Conservation (phyloP, 2,797 vertebrate genomes). For the Sebastes oblongus region DNA sequence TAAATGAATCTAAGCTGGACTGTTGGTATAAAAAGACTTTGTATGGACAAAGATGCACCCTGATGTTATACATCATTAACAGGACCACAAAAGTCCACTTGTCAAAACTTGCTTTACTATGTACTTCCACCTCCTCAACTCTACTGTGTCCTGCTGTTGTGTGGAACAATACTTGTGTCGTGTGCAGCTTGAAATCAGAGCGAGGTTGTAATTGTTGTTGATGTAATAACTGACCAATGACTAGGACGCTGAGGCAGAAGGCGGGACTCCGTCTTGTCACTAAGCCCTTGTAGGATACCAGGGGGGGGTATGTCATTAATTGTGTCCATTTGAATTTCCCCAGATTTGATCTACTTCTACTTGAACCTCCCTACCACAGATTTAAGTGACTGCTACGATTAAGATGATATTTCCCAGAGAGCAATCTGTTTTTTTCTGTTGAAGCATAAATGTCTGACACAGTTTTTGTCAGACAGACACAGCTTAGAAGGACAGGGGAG, state of each 20-base stretch:
- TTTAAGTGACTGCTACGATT: background rate
- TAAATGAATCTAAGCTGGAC: background rate
- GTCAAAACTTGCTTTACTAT: background rate
- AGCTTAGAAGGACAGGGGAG: background rate
- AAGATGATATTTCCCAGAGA: background rate
- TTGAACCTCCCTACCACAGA: background rate
- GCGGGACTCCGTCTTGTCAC: background rate
- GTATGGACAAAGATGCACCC: background rate
- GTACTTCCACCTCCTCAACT: background rate
- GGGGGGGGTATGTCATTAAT: background rate
- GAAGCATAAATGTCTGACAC: background rate
- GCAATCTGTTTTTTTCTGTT: background rate
- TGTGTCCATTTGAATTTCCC: background rate
- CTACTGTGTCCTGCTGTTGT: background rate
- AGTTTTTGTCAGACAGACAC: background rate
- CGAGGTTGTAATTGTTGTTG: background rate
- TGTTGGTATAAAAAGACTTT: background rate
- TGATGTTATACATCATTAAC: background rate
- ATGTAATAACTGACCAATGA: background rate
- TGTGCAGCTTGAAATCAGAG: background rate
- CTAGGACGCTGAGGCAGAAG: background rate
- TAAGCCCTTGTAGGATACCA: background rate
- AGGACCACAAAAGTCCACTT: background rate
- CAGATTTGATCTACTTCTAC: background rate
- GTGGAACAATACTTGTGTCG: background rate